Base-by-base conservation (phyloP, 2,113 vertebrate species). In the Pelobates fuscus region DNA sequence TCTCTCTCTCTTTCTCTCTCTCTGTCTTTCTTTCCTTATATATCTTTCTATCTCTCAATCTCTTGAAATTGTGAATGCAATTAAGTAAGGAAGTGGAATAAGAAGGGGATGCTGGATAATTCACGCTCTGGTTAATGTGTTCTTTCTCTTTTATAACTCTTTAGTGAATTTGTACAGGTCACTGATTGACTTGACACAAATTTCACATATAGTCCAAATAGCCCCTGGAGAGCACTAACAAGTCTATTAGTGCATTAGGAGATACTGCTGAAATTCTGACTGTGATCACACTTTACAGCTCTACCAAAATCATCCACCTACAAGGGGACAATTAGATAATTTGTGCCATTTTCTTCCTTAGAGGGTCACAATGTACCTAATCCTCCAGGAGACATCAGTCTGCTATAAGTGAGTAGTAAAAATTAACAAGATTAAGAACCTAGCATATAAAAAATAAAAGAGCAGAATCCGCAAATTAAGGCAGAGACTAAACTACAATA, bases 391-490 rank as follows among this genome's bases (percentile, higher is more conserved):
- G 61, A 67, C 32, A 76, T 76, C 63, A 60, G 64, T 76, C 64
- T 67, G 55, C 32, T 67, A 60, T 61, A 41, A 76, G 72, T 67
- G 72, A 76, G 72, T 64, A 67, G 72, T 76, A 76, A 76, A 76
- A 76, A 67, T 76, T 60, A 67, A 76, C 54, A 57, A 60, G 64
- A 24, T 76, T 76, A 30, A 60, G 64, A 54, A 57, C 30, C 43
- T 37, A 23, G 54, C 60, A 41, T 37, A 57, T 18, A n/a, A 32
- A 32, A 32, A 63, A 20, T 18, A 43, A 65, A 55, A 23, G 8
- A 55, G n/a, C n/a, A 5, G 52, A 17, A 55, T 55, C 8, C 11
- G 17, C n/a, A 55, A 6, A 3, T 4, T 18, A 55, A 23, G 52
- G 52, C 6, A 23, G 17, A 21, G 52, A 2, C 52, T 8, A 23